Evolutionary conservation across 2,888 invertebrate genomes (phyloP), one percentile per base, ranked within the genome.

Genomic region (Acholoe squamosa): DNA sequence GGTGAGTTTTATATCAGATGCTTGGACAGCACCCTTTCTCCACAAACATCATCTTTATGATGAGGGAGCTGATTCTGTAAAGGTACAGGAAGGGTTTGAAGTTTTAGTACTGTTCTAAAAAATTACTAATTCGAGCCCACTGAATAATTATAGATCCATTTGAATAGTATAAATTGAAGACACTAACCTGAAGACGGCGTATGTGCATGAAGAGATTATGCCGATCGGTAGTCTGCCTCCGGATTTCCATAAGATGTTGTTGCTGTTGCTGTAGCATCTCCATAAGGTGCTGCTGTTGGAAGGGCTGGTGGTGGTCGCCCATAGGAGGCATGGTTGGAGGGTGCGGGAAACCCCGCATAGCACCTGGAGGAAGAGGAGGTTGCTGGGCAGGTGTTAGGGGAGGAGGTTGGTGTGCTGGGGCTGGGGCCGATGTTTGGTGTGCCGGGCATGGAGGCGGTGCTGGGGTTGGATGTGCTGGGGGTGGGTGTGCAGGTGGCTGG

Each of bases 261-360:
- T 86, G 86, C 84, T 84, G 84, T 19, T 52, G 86, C 54, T n/a
- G 84, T n/a, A 34, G 84, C 43, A 43, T 43, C 43, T 43, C 43
- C 43, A 43, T 43, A 10, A 43, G 43, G 43, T 43, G 43, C 10
- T 43, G 43, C 43, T 52, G 84, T 25, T 84, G 84, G 52, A 51
- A 34, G 0, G 22, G 84, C 84, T 51, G 84, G 52, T 43, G 51
- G 31, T 34, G 80, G 16, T 19, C 34, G 80, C 7, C 16, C 34
- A 34, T 33, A 43, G 80, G 71, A 14, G 71, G 71, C 12, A 28
- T 33, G 43, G 80, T 7, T 34, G 80, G 80, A 34, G 33, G 80
- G 34, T 33, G 80, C 19, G 80, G 80, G 80, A 34, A 80, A 43
- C 34, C 43, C 1, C 80, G 33, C 80, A 80, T 33, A 1, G 71